Evolutionary conservation across 2,888 invertebrate species (phyloP), one percentile per base, ranked within the genome.

Genomic region (Tetragonula carbonaria): DNA sequence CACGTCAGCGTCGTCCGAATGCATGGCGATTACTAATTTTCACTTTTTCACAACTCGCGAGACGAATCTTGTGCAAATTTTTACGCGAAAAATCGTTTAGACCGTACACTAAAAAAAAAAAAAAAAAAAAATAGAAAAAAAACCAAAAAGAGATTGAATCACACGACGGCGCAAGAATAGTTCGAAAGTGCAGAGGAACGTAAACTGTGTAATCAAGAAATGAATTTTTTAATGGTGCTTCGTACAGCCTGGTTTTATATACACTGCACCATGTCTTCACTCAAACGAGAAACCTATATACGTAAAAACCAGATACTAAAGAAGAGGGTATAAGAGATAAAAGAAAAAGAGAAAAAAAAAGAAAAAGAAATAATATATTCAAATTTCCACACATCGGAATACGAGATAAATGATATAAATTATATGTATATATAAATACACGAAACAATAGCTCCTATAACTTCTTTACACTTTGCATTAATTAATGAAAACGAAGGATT

Each of bases 371-470:
- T 45, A 45, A 45, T 45, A 45, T 53, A 53, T 53, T 79, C 63
- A 51, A 72, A 70, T 57, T 14, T 21, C 72, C 73, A 73, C 23
- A 68, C 23, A 74, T 72, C 38, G 66, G 53, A 59, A 81, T 84
- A 59, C 80, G 16, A 57, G 62, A 71, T 21, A 13, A 53, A 45
- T 59, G 14, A 83, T 68, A 82, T 78, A 85, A 66, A 78, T 78
- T 81, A 78, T 72, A 84, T 67, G 71, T 59, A 73, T n/a, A 67
- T 33, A 84, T 16, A 74, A 51, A 75, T 74, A 76, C 70, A 82
- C 80, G 74, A 86, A 83, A 82, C 78, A 80, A 80, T 86, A 82
- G 74, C 85, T 86, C 85, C 88, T 86, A 82, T 77, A 80, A 78
- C 80, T 86, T 85, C 88, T 86, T 78, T 77, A 85, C 77, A 70